Conservation (phyloP, 2,113 vertebrate genomes). For the Paramisgurnus dabryanus region DNA sequence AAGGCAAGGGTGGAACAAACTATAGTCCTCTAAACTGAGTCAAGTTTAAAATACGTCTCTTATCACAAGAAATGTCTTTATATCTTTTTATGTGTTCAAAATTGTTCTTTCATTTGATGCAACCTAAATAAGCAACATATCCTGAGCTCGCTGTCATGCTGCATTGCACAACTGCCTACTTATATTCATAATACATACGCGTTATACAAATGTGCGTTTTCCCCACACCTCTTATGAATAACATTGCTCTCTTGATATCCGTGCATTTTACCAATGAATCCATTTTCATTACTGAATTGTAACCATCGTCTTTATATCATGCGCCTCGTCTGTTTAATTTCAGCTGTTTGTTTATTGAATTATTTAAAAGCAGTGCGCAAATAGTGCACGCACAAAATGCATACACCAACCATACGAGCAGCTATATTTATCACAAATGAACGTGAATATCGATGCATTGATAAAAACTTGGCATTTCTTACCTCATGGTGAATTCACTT, state of each 20-base stretch:
- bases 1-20: no score
- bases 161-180: constrained; percentile 21
- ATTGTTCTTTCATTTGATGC: neutral
- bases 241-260: neutral
- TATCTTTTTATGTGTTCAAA: neutral
- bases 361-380: constrained; percentile 32
- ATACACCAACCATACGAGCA: neutral
- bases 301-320: neutral
- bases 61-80: neutral
- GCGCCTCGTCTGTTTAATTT: neutral
- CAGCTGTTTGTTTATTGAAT: neutral
- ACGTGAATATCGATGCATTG: neutral
- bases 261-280: neutral
- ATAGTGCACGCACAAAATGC: neutral
- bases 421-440: neutral
- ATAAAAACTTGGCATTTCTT: constrained; percentile 44
- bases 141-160: neutral
- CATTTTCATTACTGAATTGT: neutral
- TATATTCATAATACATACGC: neutral
- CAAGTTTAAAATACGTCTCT: neutral
- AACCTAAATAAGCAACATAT: neutral
- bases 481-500: constrained; percentile 70
- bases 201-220: neutral
- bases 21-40: no score
- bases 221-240: neutral